Base-by-base conservation (phyloP, 2,888 invertebrate genomes). In the Perizoma affinitatum region DNA sequence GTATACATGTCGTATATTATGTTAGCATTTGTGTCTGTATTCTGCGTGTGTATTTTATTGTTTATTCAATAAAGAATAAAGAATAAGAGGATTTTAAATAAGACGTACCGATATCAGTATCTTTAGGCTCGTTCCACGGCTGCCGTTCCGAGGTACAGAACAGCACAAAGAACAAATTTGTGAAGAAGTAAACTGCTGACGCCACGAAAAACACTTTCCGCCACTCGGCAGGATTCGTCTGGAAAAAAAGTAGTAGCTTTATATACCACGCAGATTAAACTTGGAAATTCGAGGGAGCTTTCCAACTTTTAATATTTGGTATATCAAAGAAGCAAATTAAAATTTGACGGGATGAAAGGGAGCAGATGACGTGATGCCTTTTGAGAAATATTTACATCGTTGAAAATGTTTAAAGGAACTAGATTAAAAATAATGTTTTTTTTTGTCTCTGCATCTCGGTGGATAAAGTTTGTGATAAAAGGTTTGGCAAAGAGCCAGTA, bases 151-250 rank as follows among this genome's bases (percentile, higher is more conserved):
- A 95, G 8, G 94, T 94, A 35, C 95, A 95, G 76, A 96, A 96
- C 8, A 95, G 76, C 2, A 96, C 75, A 79, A 95, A 97, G 71
- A 96, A 91, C 6, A 95, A 82, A 76, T 96, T 95, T 35, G 96
- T 94, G 46, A 94, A 81, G 60, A 96, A 91, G 75, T 96, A 96
- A 45, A 96, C 88, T 10, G 90, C 94, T 1, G 96, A 94, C 0
- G 97, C 94, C 36, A 96, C 90, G 78, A 95, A 95, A 87, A 97
- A 97, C 41, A 96, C 95, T 61, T 93, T 93, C 51, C 94, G 93
- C 97, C 97, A 97, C 79, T 96, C 95, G 9, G 79, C 67, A 8
- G 94, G 91, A 71, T 95, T 89, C 50, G 86, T 87, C 96, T 96
- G 86, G 83, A 73, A 71, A 47, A 72, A 71, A 48, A 47, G 36